These are phyloP conservation scores for Eugnorisma glareosa DNA, from an alignment of 2,888 invertebrate species.

Conservation along the genomic window DNA sequence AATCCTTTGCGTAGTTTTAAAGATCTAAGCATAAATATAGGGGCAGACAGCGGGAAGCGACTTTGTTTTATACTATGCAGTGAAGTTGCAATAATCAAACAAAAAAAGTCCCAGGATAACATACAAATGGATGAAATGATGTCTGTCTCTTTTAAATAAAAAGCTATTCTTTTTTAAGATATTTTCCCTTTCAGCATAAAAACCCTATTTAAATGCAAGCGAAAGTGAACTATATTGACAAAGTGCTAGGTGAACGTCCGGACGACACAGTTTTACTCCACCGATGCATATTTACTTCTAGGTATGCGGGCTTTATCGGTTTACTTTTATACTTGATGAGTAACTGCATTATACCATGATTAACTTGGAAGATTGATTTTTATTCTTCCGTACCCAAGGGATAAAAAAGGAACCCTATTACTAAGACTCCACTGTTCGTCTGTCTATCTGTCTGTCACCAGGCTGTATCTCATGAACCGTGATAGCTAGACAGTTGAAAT, in stretches of 20 bases:
- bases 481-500: no score
- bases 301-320: constrained; percentile 58
- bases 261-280: constrained; percentile 55
- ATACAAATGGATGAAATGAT: background rate
- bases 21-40: no score
- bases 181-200: constrained; percentile 30
- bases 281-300: constrained; percentile 43
- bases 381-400: background rate
- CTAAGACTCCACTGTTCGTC: no score
- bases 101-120: background rate
- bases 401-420: no score
- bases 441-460: no score
- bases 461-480: no score
- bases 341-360: constrained; percentile 26
- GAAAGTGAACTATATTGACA: constrained; percentile 52
- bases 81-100: no score
- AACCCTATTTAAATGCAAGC: constrained; percentile 53
- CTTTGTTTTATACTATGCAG: no score
- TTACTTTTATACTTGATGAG: constrained; percentile 27
- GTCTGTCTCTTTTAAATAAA: background rate
- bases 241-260: constrained; percentile 57
- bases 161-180: background rate
- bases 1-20: no score
- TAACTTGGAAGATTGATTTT: constrained; percentile 15
- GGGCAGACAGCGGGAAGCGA: no score